Evolutionary conservation across 2,113 vertebrate genomes (phyloP).

Genomic region (Hirundichthys speculiger): DNA sequence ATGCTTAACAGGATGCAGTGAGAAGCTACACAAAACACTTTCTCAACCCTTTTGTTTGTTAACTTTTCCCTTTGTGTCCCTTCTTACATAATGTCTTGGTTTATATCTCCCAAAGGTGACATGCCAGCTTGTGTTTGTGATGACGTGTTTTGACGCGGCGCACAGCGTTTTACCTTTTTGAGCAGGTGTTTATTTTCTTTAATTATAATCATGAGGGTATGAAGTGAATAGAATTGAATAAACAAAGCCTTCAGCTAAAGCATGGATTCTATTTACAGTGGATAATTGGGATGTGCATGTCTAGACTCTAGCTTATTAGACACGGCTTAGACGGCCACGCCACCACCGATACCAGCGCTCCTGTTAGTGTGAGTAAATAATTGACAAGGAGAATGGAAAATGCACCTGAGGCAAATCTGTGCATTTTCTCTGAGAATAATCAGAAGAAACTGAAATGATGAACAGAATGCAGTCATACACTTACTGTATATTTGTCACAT

Average conservation of each 20-base stretch:
- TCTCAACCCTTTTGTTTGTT: too few relatives aligned
- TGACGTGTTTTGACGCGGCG: conserved; percentile 6
- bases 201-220: conserved; percentile 74
- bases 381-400: conserved; percentile 71
- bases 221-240: conserved; percentile 78
- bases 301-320: conserved; percentile 82
- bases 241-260: conserved; percentile 79
- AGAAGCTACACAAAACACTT: too few relatives aligned
- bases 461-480: conserved; percentile 44
- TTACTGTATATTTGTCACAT: conserved; percentile 46
- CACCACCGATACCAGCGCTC: conserved; percentile 69
- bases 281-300: conserved; percentile 81
- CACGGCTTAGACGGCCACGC: conserved; percentile 76
- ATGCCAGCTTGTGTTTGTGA: background rate
- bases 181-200: conserved; percentile 68
- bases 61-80: background rate
- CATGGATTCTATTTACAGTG: conserved; percentile 81
- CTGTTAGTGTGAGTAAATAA: conserved; percentile 81
- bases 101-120: background rate
- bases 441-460: conserved; percentile 62
- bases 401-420: conserved; percentile 76
- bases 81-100: background rate
- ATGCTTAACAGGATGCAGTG: too few relatives aligned
- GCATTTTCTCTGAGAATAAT: conserved; percentile 65
- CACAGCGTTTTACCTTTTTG: conserved; percentile 23